These are phyloP conservation scores for Antheraea yamamai DNA, from an alignment of 2,888 invertebrate species.

Conservation along the genomic window DNA sequence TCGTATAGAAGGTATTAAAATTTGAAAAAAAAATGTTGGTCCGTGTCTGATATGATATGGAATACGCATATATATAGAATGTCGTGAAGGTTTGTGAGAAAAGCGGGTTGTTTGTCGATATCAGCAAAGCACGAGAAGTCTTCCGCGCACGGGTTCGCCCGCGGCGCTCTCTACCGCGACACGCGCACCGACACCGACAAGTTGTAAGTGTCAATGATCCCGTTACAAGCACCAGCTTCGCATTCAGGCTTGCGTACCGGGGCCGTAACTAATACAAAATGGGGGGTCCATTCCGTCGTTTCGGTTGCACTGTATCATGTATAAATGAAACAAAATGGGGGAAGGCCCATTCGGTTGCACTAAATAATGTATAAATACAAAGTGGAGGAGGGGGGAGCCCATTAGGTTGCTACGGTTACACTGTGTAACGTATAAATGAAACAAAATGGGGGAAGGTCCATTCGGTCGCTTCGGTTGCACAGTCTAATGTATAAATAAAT, in stretches of 20 bases:
- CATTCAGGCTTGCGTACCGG: constrained; percentile 15
- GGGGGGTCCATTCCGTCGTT: background rate
- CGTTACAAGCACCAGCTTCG: constrained; percentile 15
- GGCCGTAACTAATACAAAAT: background rate
- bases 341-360: too few species aligned
- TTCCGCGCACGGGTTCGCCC: constrained; percentile 50
- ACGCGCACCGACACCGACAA: constrained; percentile 59
- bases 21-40: background rate
- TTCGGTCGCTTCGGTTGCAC: too few species aligned
- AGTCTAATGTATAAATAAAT: too few species aligned
- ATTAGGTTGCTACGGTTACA: background rate
- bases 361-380: too few species aligned
- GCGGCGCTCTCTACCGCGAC: constrained; percentile 50
- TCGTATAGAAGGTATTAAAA: too few species aligned
- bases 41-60: background rate
- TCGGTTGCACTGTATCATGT: too few species aligned
- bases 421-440: background rate
- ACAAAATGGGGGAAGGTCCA: too few species aligned
- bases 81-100: background rate
- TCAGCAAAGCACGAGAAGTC: constrained; percentile 67
- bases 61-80: background rate
- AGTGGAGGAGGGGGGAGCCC: too few species aligned
- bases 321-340: too few species aligned
- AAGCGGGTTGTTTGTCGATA: constrained; percentile 37
- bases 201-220: constrained; percentile 59